Percentiles rank a stretch among this genome's conserved stretches.
Conservation (phyloP, 2,113 vertebrate species). For the Chloebia gouldiae region DNA sequence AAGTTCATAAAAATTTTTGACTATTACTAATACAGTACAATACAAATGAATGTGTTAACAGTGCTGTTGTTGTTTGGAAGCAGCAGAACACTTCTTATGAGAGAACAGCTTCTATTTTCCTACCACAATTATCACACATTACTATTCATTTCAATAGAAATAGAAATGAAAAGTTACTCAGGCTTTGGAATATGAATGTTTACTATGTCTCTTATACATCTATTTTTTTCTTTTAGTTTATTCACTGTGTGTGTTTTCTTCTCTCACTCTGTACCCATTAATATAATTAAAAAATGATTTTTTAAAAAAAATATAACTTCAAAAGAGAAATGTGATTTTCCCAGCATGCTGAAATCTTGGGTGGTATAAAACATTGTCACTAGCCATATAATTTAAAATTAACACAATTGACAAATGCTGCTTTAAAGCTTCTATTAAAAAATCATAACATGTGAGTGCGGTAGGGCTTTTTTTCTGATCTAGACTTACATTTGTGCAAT, state of each 20-base stretch:
- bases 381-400: slow-evolving; percentile 36
- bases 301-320: background rate
- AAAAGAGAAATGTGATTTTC: slow-evolving; percentile 12
- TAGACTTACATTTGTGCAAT: background rate
- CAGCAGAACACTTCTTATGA: background rate
- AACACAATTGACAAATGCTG: slow-evolving; percentile 5
- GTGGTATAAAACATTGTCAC: slow-evolving; percentile 16
- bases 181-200: background rate
- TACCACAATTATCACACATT: slow-evolving; percentile 22
- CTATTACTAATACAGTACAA: slow-evolving; percentile 11
- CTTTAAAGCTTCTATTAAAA: slow-evolving; percentile 28
- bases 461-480: background rate
- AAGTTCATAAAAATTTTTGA: background rate
- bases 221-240: background rate
- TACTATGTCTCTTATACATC: background rate
- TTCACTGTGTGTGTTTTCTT: background rate
- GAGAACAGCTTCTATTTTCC: slow-evolving; percentile 24
- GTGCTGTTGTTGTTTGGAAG: slow-evolving; percentile 8
- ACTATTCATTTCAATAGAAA: slow-evolving; percentile 31
- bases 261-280: background rate
- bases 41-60: slow-evolving; percentile 20
- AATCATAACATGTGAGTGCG: background rate
- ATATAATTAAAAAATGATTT: background rate
- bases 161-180: background rate
- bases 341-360: slow-evolving; percentile 4